Evolutionary conservation across 2,797 vertebrate species (phyloP), one percentile per base, ranked within the genome.

Genomic region (Sebastes taczanowskii): DNA sequence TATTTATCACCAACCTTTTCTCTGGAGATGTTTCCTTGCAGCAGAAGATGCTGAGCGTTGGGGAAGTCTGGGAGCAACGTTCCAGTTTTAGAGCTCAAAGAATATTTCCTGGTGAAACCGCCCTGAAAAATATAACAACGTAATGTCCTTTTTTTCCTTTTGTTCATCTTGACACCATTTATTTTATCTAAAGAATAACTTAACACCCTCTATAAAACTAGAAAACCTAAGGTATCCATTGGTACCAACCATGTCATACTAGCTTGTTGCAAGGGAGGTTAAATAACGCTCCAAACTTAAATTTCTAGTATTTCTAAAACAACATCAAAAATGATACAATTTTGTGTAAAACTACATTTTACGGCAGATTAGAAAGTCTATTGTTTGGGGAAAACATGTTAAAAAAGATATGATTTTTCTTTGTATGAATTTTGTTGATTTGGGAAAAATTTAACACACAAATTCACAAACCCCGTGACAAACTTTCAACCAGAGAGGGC

Each of bases 71-170:
- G 98, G 27, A 99, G 97, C 62, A 99, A 92, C 0, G 98, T 99
- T 91, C 98, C 98, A 2, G 98, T 99, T 96, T 99, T 99, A 74
- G 98, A 99, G 91, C 97, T 99, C 78, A 99, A 92, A 18, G 98
- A 99, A 87, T 99, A 99, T 95, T 99, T 99, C 76, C 98, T 96
- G 85, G 98, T 99, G 90, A 99, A 99, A 61, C 98, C 98, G 77
- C 98, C 98, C 98, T 99, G 89, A 84, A 58, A 86, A 55, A 66
- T 5, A 71, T 14, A 53, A 13, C n/a, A 23, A 20, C 14, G 62
- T 38, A 18, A 76, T 2, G 8, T 46, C 5, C 1, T 1, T 2
- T n/a, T 11, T 58, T 20, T 8, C 0, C 2, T 61, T 20, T 2
- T 7, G 1, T 23, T 46, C 0, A 56, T 49, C 6, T n/a, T 27